Base-by-base conservation (phyloP, 2,797 vertebrate species). In the Distichodus sexfasciatus region DNA sequence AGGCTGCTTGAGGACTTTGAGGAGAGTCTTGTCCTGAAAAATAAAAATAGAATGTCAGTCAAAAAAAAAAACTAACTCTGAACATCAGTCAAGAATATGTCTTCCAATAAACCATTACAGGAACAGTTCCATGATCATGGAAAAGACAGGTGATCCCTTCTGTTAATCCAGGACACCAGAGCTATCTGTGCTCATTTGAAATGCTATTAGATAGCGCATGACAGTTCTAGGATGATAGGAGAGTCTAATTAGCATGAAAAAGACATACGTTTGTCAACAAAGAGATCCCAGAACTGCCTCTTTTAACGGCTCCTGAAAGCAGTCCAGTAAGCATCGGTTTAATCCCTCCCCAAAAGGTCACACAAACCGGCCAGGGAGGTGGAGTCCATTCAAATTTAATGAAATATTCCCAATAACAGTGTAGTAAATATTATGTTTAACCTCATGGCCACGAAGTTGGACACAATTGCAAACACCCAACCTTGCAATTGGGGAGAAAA, bases 1-100 rank as follows among this genome's bases (percentile, higher is more conserved):
- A 72, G 91, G 91, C 90, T 85, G 91, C 90, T 91, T 87, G 81
- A 90, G 90, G 91, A 84, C 89, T 90, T 83, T 85, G 88, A 86
- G 84, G 82, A 89, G 91, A 92, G 91, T 90, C 90, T 92, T 91
- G 93, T 92, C 95, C 91, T 92, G 85, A 67, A 71, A 74, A 7
- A 73, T 19, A 59, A 40, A 29, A 1, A 43, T 8, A 26, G 23
- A 14, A n/a, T 41, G 38, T 11, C 3, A 28, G 8, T 14, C 6
- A 3, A 53, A 33, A 33, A 47, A 38, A 9, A 6, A 43, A 41
- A 64, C n/a, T 10, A 63, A 17, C 0, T 6, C n/a, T 1, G 12
- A 8, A 35, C 12, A 12, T 63, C 38, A 43, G 33, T 43, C 15
- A 41, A 43, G 31, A 59, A 28, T 23, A 19, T 29, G 23, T 21